phyloP scores from a whole-genome alignment of 2,888 invertebrate genomes.

The Andrena flavipes region DNA sequence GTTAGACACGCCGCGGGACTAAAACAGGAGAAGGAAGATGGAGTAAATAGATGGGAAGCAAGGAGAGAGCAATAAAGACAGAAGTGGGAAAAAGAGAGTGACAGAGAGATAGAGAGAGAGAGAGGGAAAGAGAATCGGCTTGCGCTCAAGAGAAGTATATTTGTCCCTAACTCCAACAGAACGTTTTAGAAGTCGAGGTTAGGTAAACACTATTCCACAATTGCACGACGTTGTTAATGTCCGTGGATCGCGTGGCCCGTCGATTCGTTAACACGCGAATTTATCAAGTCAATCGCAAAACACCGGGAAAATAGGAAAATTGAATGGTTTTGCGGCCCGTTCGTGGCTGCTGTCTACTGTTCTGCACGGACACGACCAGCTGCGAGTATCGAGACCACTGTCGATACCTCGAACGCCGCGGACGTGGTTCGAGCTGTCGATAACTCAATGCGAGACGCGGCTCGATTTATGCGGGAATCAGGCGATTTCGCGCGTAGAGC shows the following conservation, averaged over 20 bases:
- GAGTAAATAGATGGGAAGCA: slow-evolving; percentile 22
- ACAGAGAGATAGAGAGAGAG: slow-evolving; percentile 2
- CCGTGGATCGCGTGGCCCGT: slow-evolving; percentile 7
- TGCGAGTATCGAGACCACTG: slow-evolving; percentile 41
- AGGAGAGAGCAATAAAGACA: slow-evolving; percentile 29
- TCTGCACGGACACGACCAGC: slow-evolving; percentile 46
- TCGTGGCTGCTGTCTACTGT: slow-evolving; percentile 59
- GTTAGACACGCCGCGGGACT: slow-evolving; percentile 19
- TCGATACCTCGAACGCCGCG: slow-evolving; percentile 37
- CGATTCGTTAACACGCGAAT: slow-evolving; percentile 39
- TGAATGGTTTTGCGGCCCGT: slow-evolving; percentile 26
- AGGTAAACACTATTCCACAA: slow-evolving; percentile 38
- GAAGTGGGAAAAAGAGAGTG: slow-evolving; percentile 7
- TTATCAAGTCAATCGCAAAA: slow-evolving; percentile 48
- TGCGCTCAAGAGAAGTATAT: slow-evolving; percentile 38
- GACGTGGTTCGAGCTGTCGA: slow-evolving; percentile 42
- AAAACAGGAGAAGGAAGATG: slow-evolving; percentile 23
- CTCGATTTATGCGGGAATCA: slow-evolving; percentile 10
- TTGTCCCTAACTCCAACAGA: slow-evolving; percentile 48
- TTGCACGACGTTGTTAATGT: slow-evolving; percentile 15
- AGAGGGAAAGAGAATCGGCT: slow-evolving; percentile 20
- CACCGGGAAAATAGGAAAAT: slow-evolving; percentile 33
- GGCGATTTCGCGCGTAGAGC: neutral
- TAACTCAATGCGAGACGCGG: slow-evolving; percentile 8
- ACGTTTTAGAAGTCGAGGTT: slow-evolving; percentile 51